These are phyloP conservation scores for Chromobotia macracanthus DNA, from an alignment of 2,797 vertebrate genomes.

Conservation along the genomic window DNA sequence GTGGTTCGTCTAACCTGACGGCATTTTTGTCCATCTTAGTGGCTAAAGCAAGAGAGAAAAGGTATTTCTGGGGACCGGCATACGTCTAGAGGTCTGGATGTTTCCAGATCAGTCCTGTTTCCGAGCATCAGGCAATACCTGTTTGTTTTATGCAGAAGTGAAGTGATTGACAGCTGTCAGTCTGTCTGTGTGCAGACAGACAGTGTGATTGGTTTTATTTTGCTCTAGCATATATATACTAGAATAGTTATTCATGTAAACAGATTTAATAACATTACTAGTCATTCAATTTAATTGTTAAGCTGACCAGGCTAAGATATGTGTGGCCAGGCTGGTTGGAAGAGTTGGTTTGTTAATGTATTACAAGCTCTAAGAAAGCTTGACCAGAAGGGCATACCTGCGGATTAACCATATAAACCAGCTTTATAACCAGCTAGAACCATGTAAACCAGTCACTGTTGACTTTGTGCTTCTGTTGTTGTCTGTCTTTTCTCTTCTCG, in stretches of 20 bases:
- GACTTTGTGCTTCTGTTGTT: not conserved
- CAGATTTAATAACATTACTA: too few relatives aligned
- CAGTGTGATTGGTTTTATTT: not conserved
- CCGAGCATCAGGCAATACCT: not conserved
- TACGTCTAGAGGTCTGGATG: not conserved
- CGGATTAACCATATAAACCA: not conserved
- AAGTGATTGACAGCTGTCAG: slow-evolving; percentile 3
- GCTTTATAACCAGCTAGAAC: not conserved
- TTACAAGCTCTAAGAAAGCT: not conserved
- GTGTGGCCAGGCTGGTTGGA: too few relatives aligned
- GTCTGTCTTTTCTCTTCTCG: not conserved
- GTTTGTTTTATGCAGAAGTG: not conserved
- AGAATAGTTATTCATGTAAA: not conserved
- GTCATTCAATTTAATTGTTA: too few relatives aligned
- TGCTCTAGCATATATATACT: not conserved
- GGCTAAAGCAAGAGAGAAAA: too few relatives aligned
- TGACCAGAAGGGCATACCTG: not conserved
- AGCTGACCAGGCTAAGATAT: too few relatives aligned
- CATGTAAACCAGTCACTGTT: not conserved
- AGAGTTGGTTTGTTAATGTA: not conserved
- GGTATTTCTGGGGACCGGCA: not conserved
- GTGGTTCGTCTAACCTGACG: not conserved
- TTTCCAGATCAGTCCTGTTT: not conserved
- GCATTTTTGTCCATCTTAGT: not conserved
- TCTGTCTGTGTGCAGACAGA: not conserved